Evolutionary conservation across 2,888 invertebrate species (phyloP), one percentile per base, ranked within the genome.

Genomic region (Baccha elongata): DNA sequence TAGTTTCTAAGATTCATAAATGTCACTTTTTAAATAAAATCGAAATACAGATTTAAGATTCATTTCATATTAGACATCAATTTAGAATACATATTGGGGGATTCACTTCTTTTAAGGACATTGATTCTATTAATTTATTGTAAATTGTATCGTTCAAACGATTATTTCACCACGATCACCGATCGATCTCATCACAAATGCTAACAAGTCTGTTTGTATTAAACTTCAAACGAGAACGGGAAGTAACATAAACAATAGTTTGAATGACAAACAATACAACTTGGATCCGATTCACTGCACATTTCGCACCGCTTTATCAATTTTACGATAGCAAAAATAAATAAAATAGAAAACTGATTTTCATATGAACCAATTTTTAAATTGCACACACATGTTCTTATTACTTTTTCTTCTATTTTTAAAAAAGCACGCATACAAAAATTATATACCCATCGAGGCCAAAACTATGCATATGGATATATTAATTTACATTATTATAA

Each of bases 201-300:
- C 1, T 32, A 8, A 32, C 8, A n/a, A n/a, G n/a, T n/a, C 8
- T 40, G 3, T 40, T 23, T 23, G n/a, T 13, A 1, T 79, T 65
- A 8, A 10, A 75, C 58, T 76, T 76, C 52, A n/a, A 81, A 67
- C 76, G 72, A 75, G 81, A 81, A 67, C 76, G 72, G 81, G 81
- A 81, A 81, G 75, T 75, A 60, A 62, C 46, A 15, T 3, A n/a
- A 32, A 65, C 11, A 58, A 58, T 35, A 29, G 29, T 55, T 62
- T 62, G 55, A 48, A 55, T 62, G 26, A 26, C 21, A 75, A 81
- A 71, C 60, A 60, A 60, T 71, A 80, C 29, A 80, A 65, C 69
- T 60, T 46, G 40, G 50, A 55, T 64, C 19, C 65, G 42, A 50
- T 71, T 65, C 71, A 75, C 81, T 81, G 60, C 76, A 60, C 60